Evolutionary conservation across 2,888 invertebrate genomes (phyloP), one percentile per base, ranked within the genome.

Genomic region (Drosophila longiperda): DNA sequence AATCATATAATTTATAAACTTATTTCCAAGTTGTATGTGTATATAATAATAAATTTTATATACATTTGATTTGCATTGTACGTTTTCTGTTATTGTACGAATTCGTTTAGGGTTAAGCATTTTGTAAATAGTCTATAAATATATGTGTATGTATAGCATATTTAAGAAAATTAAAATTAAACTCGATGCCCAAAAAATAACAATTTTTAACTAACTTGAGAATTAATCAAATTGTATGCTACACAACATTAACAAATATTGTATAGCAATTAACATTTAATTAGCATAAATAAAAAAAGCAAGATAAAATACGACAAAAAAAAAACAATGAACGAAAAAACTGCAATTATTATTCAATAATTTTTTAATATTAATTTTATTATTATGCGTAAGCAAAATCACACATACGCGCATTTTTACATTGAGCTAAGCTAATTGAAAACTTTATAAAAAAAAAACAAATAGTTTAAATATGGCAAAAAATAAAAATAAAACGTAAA

Each of bases 281-380:
- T 88, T 89, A 86, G 86, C 89, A 86, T 83, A 85, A 83, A 90
- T 78, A 78, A 76, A 80, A 80, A 69, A 69, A 69, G 26, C 65
- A 65, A 77, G 34, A 71, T 45, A 74, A 76, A 67, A 69, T 32
- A 71, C 40, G 58, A 74, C 69, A 59, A 20, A 61, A 80, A 67
- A 38, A 69, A 50, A 75, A 75, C 29, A 73, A 79, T 67, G 65
- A 78, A 61, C 32, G 65, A 73, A 73, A 86, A 86, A 80, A 83
- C 73, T 89, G 91, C 91, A 90, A 91, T 90, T 90, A 90, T 91
- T 91, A 91, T 91, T 80, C 87, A 90, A 91, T 90, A 91, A 90
- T 88, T 91, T 45, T 87, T 88, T 80, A 87, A 82, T 80, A 81
- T 83, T 83, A 90, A 81, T 85, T 91, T 89, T 82, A 83, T 81